Evolutionary conservation across 1,140 invertebrate species (phyloP), one percentile per base, ranked within the genome.

Genomic region (Philopotamus ludificatus): DNA sequence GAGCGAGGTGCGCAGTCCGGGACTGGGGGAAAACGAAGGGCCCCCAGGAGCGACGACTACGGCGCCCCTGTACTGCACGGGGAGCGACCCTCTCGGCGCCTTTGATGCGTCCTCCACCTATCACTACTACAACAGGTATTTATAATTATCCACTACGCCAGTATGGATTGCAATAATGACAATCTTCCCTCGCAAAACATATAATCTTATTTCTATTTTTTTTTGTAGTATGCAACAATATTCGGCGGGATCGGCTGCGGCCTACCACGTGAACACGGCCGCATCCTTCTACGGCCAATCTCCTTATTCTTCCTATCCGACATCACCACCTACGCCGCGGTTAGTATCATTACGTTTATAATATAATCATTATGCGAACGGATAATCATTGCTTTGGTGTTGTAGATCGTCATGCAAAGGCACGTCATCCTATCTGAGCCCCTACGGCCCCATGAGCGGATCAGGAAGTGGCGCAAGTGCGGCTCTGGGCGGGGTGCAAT

Each of bases 51-150:
- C 12, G 25, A 59, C 49, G 10, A 39, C 54, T 15, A 42, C 50
- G 21, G 71, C 72, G n/a, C 62, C 73, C 15, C 47, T 60, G 1
- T 63, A 70, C 23, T 62, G 62, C n/a, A 51, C 39, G 1, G 77
- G 34, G 4, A 76, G 75, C 20, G 71, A 49, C 54, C 67, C 74
- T 3, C 73, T 75, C 63, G 73, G 74, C 49, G 63, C 81, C n/a
- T 77, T 81, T 2, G 83, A 84, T 73, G 73, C 81, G 62, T 65
- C 77, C 63, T 71, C 85, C 66, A 72, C 86, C 61, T 86, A 87
- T 78, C 83, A 86, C 73, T 88, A 86, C 79, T 87, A 87, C 69
- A 87, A 87, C 78, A 88, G 85, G 86, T 86, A 76, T 12, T n/a
- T n/a, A n/a, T n/a, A n/a, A n/a, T n/a, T n/a, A n/a, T n/a, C n/a